phyloP scores from a whole-genome alignment of 1,140 invertebrate genomes.

The Sweltsa coloradensis region DNA sequence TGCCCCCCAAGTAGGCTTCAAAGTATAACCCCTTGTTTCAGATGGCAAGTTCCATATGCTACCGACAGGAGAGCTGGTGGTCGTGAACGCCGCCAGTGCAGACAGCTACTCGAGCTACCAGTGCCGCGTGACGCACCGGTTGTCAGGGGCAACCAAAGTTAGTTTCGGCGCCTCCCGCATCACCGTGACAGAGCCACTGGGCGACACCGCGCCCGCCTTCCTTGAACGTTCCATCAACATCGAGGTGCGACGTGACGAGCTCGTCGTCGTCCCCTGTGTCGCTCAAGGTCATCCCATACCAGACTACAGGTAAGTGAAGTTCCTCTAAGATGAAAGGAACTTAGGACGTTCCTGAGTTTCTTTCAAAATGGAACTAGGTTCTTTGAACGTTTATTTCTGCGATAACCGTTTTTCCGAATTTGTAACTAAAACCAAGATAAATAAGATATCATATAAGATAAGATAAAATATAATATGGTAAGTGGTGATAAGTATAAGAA shows the following conservation, averaged over 20 bases:
- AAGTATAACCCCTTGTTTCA: conserved; percentile 13
- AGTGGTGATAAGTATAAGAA: too few species aligned
- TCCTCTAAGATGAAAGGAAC: too few species aligned
- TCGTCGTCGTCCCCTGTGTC: conserved; percentile 22
- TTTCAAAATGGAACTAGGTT: too few species aligned
- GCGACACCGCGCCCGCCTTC: conserved; percentile 1
- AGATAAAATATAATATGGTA: too few species aligned
- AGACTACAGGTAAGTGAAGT: conserved; percentile 22
- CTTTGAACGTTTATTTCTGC: too few species aligned
- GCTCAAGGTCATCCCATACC: conserved; percentile 30
- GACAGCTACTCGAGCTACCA: conserved; percentile 27
- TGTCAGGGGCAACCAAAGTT: conserved; percentile 28
- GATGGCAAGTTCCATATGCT: conserved; percentile 29
- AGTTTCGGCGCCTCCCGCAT: conserved; percentile 19
- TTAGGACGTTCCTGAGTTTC: too few species aligned
- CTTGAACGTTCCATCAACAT: conserved; percentile 6
- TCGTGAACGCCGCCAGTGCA: conserved; percentile 23
- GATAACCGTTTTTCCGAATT: too few species aligned
- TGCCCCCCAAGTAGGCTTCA: too few species aligned
- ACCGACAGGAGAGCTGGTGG: conserved; percentile 28
- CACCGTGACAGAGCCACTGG: conserved; percentile 15
- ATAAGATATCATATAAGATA: too few species aligned
- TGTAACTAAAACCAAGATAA: too few species aligned
- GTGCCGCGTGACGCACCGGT: conserved; percentile 29
- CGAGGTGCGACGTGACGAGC: conserved; percentile 12